Evolutionary conservation across 2,113 vertebrate species (phyloP), one percentile per base, ranked within the genome.

Genomic region (Empidonax alnorum): DNA sequence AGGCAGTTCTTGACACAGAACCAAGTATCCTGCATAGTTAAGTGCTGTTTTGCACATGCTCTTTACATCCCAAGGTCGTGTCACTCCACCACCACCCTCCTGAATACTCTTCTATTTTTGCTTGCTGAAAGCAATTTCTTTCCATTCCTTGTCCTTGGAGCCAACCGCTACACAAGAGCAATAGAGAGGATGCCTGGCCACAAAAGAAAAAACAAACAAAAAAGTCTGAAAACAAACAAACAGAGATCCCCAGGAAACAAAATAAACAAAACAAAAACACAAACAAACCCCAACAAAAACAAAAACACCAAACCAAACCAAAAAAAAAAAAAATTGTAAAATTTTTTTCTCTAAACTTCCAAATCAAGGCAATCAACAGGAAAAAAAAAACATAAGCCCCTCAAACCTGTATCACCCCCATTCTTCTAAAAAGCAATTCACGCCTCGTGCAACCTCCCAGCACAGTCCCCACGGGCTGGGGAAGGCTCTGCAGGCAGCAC

Each of bases 391-490:
- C 41, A 5, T 56, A 31, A 53, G 86, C 74, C 8, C 0, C 12
- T 66, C 21, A 76, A 61, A 28, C 6, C 3, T 68, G 21, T 47
- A 12, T 52, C 25, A 50, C 7, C 59, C 30, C 25, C 3, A 9
- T 59, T 56, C 41, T 72, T 69, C 37, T 56, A 35, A 65, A 88
- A 56, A 11, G 1, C 10, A 8, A 33, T 39, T 4, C 0, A 30
- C 35, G 9, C 8, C 9, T 0, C 0, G 1, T 1, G 55, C 17
- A 28, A 44, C 62, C 77, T 31, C 79, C 7, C 0, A 0, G 55
- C 31, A 13, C 21, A 4, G 41, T 4, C 20, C 66, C 66, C 66
- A 2, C 0, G 4, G 21, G 73, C 17, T 1, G 5, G 37, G 46
- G 65, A 33, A 35, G 8, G 75, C 47, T 83, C 71, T 2, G 6